Conservation (phyloP, 2,113 vertebrate genomes). For the Argyrosomus japonicus region DNA sequence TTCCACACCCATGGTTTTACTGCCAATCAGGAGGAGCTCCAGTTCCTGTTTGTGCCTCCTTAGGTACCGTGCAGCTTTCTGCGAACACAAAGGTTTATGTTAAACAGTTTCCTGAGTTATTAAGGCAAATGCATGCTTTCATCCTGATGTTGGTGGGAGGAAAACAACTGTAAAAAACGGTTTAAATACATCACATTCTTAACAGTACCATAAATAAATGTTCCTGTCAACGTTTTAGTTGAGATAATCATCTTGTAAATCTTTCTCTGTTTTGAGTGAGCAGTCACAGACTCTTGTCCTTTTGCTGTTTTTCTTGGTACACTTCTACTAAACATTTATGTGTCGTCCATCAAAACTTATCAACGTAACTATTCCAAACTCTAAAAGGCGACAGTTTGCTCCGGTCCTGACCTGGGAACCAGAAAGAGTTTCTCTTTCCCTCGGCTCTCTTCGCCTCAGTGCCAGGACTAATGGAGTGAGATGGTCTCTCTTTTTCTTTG, state of each 20-base stretch:
- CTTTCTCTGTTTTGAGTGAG: not conserved
- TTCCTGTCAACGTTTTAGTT: not conserved
- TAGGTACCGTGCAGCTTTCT: constrained; percentile 87
- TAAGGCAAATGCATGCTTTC: not conserved
- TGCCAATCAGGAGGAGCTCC: constrained; percentile 88
- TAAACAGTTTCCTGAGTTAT: not conserved
- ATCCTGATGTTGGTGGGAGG: not conserved
- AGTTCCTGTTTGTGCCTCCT: constrained; percentile 89
- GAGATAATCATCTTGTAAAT: not conserved
- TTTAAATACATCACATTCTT: not conserved
- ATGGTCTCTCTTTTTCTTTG: constrained; percentile 24
- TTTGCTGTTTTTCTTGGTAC: too few relatives aligned
- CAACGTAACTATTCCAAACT: not conserved
- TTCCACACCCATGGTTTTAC: constrained; percentile 85
- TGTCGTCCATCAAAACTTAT: not conserved
- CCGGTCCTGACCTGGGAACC: not conserved
- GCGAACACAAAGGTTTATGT: constrained; percentile 16
- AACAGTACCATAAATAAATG: not conserved
- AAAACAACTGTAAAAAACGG: not conserved
- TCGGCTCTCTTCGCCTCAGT: not conserved
- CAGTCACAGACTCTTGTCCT: too few relatives aligned
- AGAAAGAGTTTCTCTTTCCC: not conserved
- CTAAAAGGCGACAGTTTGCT: not conserved
- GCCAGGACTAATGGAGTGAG: constrained; percentile 33
- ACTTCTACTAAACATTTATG: not conserved